Conservation (phyloP, 2,888 invertebrate genomes). For the Zaprionus obscuricornis region DNA sequence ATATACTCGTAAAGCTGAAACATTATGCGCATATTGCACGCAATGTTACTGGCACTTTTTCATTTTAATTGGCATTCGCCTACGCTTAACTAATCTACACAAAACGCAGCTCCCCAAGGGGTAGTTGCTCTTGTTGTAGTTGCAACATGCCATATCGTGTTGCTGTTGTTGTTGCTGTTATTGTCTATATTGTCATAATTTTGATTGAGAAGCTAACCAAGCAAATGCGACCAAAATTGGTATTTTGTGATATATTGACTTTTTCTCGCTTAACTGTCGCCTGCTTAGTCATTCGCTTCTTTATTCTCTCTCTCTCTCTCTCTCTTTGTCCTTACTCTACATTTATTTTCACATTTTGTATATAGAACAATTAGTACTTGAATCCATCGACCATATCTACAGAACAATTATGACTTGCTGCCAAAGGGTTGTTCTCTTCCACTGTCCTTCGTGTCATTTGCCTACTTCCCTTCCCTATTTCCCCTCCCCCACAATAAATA, state of each 20-base stretch:
- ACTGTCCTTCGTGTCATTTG: conserved; percentile 67
- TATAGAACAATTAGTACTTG: conserved; percentile 50
- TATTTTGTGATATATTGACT: conserved; percentile 78
- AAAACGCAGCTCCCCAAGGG: conserved; percentile 68
- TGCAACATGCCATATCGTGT: too few species aligned
- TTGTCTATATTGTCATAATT: conserved; percentile 77
- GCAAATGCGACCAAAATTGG: conserved; percentile 67
- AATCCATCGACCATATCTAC: conserved; percentile 50
- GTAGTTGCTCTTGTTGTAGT: conserved; percentile 21
- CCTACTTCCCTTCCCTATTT: neutral
- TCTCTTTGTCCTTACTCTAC: neutral
- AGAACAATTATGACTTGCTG: conserved; percentile 59
- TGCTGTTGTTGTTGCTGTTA: conserved; percentile 12
- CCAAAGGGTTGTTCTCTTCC: conserved; percentile 69
- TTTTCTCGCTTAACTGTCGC: conserved; percentile 58
- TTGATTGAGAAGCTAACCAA: conserved; percentile 79
- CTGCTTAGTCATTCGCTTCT: conserved; percentile 68
- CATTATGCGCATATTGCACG: conserved; percentile 63
- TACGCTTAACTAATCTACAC: conserved; percentile 71
- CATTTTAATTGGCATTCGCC: conserved; percentile 69
- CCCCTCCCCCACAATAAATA: neutral
- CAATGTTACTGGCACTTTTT: conserved; percentile 61
- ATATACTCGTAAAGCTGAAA: conserved; percentile 25
- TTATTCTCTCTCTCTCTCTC: neutral
- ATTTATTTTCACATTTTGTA: neutral